phyloP scores from a whole-genome alignment of 2,797 vertebrate species.

The Acanthurus tractus region DNA sequence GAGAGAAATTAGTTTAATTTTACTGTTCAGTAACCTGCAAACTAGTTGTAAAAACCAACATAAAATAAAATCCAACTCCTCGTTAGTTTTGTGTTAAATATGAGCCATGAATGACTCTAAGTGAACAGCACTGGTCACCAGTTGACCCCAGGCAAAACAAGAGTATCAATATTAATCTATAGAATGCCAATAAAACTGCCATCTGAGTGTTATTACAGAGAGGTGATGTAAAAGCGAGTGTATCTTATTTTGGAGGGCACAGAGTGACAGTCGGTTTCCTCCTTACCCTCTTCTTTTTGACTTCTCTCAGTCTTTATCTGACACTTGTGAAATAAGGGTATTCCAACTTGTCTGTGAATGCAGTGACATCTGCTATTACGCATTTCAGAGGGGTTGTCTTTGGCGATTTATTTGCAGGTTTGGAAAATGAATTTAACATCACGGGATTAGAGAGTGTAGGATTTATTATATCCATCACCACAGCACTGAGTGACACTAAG shows the following conservation, averaged over 20 bases:
- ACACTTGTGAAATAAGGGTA: slow-evolving; percentile 77
- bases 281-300: slow-evolving; percentile 34
- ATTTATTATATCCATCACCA: slow-evolving; percentile 86
- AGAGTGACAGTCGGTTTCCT: slow-evolving; percentile 51
- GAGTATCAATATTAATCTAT: background rate
- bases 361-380: slow-evolving; percentile 81
- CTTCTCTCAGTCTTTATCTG: slow-evolving; percentile 75
- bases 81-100: background rate
- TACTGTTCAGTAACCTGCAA: too few relatives aligned
- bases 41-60: too few relatives aligned
- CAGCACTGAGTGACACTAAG: slow-evolving; percentile 84
- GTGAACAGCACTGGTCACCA: background rate
- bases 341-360: slow-evolving; percentile 73
- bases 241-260: slow-evolving; percentile 12
- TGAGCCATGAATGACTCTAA: background rate
- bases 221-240: slow-evolving; percentile 12
- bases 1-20: too few relatives aligned
- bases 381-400: slow-evolving; percentile 81
- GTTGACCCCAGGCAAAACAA: slow-evolving; percentile 4
- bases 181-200: background rate
- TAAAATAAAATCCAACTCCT: too few relatives aligned
- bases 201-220: slow-evolving; percentile 10
- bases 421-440: slow-evolving; percentile 88
- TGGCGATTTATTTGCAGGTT: slow-evolving; percentile 83
- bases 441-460: slow-evolving; percentile 83